Conservation (phyloP, 1,140 invertebrate species). For the Archivesica marissinica region DNA sequence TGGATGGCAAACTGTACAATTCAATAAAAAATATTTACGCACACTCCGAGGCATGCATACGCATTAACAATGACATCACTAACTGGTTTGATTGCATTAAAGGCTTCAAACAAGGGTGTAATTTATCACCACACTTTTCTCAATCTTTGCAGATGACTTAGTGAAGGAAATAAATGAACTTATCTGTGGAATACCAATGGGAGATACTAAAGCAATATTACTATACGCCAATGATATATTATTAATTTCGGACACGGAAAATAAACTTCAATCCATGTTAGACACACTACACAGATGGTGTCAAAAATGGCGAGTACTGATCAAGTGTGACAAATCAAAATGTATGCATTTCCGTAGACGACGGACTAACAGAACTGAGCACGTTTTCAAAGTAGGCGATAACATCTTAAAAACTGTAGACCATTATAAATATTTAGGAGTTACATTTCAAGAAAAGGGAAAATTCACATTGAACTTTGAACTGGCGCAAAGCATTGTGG, state of each 20-base stretch:
- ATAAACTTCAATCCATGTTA: constrained; percentile 49
- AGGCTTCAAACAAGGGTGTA: constrained; percentile 28
- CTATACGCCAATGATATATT: constrained; percentile 67
- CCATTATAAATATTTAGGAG: constrained; percentile 63
- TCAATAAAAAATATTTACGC: too few relatives aligned
- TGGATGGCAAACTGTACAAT: too few relatives aligned
- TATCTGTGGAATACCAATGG: constrained; percentile 46
- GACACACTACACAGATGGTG: constrained; percentile 63
- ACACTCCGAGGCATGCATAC: too few relatives aligned
- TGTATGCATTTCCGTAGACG: constrained; percentile 63
- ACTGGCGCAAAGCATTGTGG: too few relatives aligned
- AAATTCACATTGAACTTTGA: constrained; percentile 8
- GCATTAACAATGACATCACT: neutral
- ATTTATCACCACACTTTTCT: constrained; percentile 33
- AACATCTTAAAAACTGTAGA: constrained; percentile 44
- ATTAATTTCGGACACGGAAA: constrained; percentile 36
- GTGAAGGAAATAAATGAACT: constrained; percentile 53
- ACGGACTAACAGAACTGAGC: neutral
- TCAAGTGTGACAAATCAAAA: constrained; percentile 62
- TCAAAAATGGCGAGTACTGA: constrained; percentile 53
- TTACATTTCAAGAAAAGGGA: constrained; percentile 48
- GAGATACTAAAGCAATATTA: constrained; percentile 8
- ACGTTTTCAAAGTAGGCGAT: constrained; percentile 30
- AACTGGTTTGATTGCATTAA: constrained; percentile 3
- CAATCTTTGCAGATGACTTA: constrained; percentile 60